phyloP scores from a whole-genome alignment of 2,113 vertebrate genomes.

The Ursus arctos region DNA sequence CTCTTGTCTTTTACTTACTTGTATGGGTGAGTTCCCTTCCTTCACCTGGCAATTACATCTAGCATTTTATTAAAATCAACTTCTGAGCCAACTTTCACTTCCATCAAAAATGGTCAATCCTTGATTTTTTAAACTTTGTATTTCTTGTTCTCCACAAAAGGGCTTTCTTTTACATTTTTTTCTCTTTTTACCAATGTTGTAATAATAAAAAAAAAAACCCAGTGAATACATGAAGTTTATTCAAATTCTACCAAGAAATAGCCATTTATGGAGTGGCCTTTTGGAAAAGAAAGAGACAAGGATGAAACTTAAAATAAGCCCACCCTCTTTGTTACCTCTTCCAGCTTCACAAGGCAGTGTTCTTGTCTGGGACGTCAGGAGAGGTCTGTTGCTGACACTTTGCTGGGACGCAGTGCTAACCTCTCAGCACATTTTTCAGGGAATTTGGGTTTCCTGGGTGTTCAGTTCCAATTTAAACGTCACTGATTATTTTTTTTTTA shows the following conservation, averaged over 20 bases:
- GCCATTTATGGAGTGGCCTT: background rate
- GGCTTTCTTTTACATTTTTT: background rate
- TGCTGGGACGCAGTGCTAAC: background rate
- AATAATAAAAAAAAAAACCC: background rate
- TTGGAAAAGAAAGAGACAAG: background rate
- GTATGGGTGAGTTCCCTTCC: rapidly evolving
- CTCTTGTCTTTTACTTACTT: background rate
- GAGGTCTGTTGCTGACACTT: background rate
- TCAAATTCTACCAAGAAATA: background rate
- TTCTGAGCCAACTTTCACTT: background rate
- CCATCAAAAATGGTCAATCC: background rate
- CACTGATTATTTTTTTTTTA: background rate
- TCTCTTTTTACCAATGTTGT: background rate
- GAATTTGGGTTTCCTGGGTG: background rate
- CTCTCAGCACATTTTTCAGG: background rate
- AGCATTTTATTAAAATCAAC: background rate
- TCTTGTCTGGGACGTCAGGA: background rate
- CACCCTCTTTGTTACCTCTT: background rate
- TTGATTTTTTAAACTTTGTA: background rate
- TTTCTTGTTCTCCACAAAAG: background rate
- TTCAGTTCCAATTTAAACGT: background rate
- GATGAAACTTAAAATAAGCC: background rate
- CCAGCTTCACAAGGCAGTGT: background rate
- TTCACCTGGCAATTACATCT: background rate
- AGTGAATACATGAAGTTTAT: background rate